phyloP scores from a whole-genome alignment of 2,888 invertebrate genomes.

The Nomada ferruginata region DNA sequence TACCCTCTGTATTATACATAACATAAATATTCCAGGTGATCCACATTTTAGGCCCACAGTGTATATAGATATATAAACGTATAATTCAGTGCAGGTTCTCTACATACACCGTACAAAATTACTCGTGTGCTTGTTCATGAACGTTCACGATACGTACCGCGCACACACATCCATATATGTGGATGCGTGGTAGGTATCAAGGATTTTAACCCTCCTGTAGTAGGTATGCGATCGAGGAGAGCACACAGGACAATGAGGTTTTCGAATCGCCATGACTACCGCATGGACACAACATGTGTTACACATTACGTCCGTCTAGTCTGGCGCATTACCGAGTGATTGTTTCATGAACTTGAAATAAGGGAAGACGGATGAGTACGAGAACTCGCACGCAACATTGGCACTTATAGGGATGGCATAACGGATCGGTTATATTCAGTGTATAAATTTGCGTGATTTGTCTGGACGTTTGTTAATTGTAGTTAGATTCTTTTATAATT shows the following conservation, averaged over 20 bases:
- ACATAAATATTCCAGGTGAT: no score
- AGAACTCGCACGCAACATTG: not conserved
- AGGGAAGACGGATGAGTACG: conserved; percentile 1
- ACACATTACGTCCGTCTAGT: conserved; percentile 42
- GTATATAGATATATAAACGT: not conserved
- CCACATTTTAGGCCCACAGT: not conserved
- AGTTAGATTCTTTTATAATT: not conserved
- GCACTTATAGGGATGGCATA: not conserved
- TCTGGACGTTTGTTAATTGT: no score
- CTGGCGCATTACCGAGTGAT: conserved; percentile 17
- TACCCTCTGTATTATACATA: no score
- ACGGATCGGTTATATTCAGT: not conserved
- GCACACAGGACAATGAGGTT: conserved; percentile 55
- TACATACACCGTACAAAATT: not conserved
- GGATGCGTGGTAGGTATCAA: conserved; percentile 15
- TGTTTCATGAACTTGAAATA: conserved; percentile 45
- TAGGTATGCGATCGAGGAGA: conserved; percentile 25
- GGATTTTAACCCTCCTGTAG: conserved; percentile 36
- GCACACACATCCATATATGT: not conserved
- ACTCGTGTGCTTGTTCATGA: not conserved
- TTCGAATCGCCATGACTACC: conserved; percentile 74
- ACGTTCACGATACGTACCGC: not conserved
- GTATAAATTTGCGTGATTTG: not conserved
- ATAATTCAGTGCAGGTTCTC: not conserved
- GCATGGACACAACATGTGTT: conserved; percentile 64